Evolutionary conservation across 2,797 vertebrate genomes (phyloP), one percentile per base, ranked within the genome.

Genomic region (Phataginus tetradactyla): DNA sequence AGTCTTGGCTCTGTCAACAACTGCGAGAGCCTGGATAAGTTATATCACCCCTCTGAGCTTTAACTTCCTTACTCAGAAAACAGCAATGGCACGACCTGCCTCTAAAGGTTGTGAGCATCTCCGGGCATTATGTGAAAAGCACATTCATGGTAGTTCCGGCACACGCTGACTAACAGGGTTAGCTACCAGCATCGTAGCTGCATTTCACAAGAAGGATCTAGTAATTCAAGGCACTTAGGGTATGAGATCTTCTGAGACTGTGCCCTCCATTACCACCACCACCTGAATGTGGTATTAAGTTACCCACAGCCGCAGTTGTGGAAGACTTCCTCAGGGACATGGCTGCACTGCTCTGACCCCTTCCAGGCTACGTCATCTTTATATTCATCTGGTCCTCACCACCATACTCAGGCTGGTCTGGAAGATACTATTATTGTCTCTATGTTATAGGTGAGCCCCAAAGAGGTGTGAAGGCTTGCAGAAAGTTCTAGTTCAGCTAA

Each of bases 211-310:
- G 63, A 32, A n/a, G 23, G 69, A 42, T 23, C 42, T 15, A 45
- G 45, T 57, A 20, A 29, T 15, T 15, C 11, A 9, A 81, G 29
- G 77, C 1, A 4, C 32, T 77, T 39, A 11, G 20, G 34, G 72
- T 23, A 34, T 11, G 27, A 91, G 49, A 18, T 21, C 23, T 80
- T 88, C 77, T 27, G 84, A 72, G 49, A 18, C 7, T 20, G 15
- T 42, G 37, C 1, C 37, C 25, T 3, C 57, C 1, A 5, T 14
- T 4, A 0, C 37, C 51, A 4, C 20, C 25, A 2, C 9, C 12
- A 32, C 66, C 34, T 12, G 11, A 4, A 27, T 14, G 11, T 14
- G 17, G 7, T 3, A 42, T 45, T 80, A 29, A 42, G 7, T 72
- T 39, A 29, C 23, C 42, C 20, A 11, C 37, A 51, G 85, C 77